Conservation (phyloP, 2,888 invertebrate species). For the Norana najaformis region DNA sequence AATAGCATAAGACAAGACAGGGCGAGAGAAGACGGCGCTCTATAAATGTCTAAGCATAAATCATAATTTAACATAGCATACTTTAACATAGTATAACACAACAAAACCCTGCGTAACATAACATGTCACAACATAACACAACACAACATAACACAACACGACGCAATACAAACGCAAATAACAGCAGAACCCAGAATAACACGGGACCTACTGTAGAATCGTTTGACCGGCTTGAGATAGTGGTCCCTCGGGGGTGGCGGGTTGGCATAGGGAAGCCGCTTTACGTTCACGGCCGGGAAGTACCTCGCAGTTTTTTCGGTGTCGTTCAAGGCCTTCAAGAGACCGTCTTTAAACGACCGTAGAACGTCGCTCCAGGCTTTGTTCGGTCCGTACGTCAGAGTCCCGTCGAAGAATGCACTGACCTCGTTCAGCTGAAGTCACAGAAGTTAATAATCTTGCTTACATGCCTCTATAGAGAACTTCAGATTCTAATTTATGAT, state of each 20-base stretch:
- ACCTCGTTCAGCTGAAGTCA: constrained; percentile 67
- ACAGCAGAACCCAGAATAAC: too few species aligned
- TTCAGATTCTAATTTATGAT: too few species aligned
- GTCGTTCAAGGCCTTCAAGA: constrained; percentile 48
- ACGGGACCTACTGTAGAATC: constrained; percentile 67
- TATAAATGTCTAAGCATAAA: too few species aligned
- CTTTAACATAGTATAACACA: too few species aligned
- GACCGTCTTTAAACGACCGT: constrained; percentile 59
- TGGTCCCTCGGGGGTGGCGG: constrained; percentile 68
- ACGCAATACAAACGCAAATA: too few species aligned
- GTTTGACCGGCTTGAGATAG: constrained; percentile 62
- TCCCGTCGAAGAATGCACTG: constrained; percentile 70
- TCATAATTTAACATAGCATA: too few species aligned
- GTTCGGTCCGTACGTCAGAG: constrained; percentile 68
- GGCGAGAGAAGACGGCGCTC: not conserved
- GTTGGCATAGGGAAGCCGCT: constrained; percentile 68
- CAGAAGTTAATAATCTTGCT: not conserved
- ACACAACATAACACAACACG: too few species aligned
- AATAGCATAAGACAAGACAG: not conserved
- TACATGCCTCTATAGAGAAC: too few species aligned
- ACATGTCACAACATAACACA: too few species aligned
- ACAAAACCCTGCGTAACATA: too few species aligned
- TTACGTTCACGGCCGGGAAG: constrained; percentile 66
- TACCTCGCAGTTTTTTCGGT: constrained; percentile 47
- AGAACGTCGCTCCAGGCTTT: constrained; percentile 69